Base-by-base conservation (phyloP, 2,113 vertebrate species). In the Tringa solitaria region DNA sequence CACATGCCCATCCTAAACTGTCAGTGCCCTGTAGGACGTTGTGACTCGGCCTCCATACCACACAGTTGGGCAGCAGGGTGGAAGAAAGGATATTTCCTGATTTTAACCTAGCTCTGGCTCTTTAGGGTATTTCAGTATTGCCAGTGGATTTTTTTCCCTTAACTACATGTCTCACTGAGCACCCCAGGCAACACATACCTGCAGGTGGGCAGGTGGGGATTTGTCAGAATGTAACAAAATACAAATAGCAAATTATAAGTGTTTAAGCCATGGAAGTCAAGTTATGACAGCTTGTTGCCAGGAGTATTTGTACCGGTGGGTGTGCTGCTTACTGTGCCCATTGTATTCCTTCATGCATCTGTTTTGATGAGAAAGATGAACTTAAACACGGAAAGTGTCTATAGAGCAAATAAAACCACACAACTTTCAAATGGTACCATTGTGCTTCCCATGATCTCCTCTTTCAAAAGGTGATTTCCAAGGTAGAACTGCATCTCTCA, bases 221-320 rank as follows among this genome's bases (percentile, higher is more conserved):
- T 92, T 95, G 96, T 82, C 89, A 89, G 86, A 87, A 77, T 69
- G 76, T 50, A 95, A 87, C 67, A 89, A 87, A 96, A 91, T 87
- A 94, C 72, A 87, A 91, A 90, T 69, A 92, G 91, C n/a, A 82
- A 86, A 30, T 9, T 33, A 14, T 45, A 57, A 61, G 39, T 3
- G 23, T 61, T 86, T 56, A 67, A 95, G 57, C 46, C 82, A 51
- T 68, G 80, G 46, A 90, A 87, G 67, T 88, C 86, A 87, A 75
- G 76, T 94, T 65, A 46, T 57, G 75, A 91, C 92, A 89, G 51
- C 79, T 74, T 76, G n/a, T 89, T 11, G 26, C 76, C 81, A 67
- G 84, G 39, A 94, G 16, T n/a, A 30, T 50, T 91, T 93, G 90
- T 65, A 35, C 37, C 4, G 0, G 83, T 72, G 85, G 33, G 27